Conservation (phyloP, 2,113 vertebrate genomes). For the Tragelaphus imberbis region DNA sequence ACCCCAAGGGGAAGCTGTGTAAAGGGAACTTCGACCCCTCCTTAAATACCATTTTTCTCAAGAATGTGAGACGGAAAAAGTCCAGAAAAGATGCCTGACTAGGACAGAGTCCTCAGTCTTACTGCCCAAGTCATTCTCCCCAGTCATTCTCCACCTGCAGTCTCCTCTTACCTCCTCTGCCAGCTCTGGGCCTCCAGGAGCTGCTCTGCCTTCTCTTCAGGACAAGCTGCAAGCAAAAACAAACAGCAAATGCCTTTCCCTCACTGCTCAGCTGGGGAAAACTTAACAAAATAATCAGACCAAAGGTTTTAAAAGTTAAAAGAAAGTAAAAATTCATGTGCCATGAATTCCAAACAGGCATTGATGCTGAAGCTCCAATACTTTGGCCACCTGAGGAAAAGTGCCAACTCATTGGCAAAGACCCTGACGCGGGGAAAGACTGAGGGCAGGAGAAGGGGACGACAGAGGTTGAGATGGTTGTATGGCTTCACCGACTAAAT, state of each 20-base stretch:
- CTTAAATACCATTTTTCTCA: neutral
- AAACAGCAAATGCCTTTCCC: neutral
- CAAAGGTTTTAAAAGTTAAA: neutral
- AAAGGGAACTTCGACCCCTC: neutral
- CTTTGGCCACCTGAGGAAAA: neutral
- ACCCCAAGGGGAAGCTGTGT: neutral
- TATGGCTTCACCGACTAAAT: neutral
- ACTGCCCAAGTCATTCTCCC: neutral
- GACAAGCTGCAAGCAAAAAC: neutral
- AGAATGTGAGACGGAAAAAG: neutral
- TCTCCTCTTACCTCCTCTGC: neutral
- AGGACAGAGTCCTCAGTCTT: too few species aligned
- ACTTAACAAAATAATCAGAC: neutral
- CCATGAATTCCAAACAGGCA: neutral
- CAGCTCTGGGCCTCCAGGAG: neutral
- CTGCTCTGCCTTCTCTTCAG: neutral
- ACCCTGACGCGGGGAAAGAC: neutral
- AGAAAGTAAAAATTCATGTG: neutral
- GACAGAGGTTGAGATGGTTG: neutral
- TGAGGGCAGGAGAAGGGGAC: neutral
- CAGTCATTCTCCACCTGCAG: accelerated
- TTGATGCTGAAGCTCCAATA: neutral
- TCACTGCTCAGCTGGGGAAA: neutral
- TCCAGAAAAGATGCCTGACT: neutral
- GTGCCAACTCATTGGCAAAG: neutral